Conservation (phyloP, 2,797 vertebrate genomes). For the Lateolabrax maculatus region DNA sequence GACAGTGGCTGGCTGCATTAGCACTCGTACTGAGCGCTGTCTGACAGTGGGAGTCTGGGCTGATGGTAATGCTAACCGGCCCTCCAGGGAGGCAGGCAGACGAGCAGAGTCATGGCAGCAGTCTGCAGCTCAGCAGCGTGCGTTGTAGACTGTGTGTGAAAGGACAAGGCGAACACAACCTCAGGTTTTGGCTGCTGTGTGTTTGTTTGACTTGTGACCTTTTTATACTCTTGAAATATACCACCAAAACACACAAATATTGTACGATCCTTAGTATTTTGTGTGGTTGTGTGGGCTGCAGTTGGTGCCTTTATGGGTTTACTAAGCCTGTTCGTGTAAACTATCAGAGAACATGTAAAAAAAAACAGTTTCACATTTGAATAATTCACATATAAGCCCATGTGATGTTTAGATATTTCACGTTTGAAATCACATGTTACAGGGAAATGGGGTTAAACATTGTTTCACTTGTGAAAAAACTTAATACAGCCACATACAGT, state of each 20-base stretch:
- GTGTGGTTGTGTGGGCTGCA: not conserved
- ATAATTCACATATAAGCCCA: not conserved
- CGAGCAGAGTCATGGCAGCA: conserved; percentile 67
- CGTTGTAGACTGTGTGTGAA: not conserved
- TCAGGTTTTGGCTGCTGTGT: not conserved
- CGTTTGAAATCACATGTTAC: no score
- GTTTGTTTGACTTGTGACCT: conserved; percentile 29
- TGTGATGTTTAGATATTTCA: not conserved
- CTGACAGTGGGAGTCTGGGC: conserved; percentile 52
- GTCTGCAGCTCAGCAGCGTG: conserved; percentile 44
- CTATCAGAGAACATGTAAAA: not conserved
- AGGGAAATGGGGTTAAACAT: no score
- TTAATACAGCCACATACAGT: not conserved
- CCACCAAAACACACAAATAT: not conserved
- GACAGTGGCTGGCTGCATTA: conserved; percentile 41
- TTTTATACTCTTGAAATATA: conserved; percentile 19
- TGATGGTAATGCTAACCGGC: conserved; percentile 55
- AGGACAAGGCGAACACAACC: conserved; percentile 17
- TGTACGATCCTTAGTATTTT: conserved; percentile 1
- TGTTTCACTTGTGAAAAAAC: not conserved
- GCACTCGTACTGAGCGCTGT: conserved; percentile 54
- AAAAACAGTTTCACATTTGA: not conserved
- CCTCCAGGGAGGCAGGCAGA: conserved; percentile 63
- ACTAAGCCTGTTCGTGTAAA: not conserved
- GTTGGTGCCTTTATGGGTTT: not conserved